These are phyloP conservation scores for Morpho deidamia DNA, from an alignment of 2,888 invertebrate species.

Conservation along the genomic window DNA sequence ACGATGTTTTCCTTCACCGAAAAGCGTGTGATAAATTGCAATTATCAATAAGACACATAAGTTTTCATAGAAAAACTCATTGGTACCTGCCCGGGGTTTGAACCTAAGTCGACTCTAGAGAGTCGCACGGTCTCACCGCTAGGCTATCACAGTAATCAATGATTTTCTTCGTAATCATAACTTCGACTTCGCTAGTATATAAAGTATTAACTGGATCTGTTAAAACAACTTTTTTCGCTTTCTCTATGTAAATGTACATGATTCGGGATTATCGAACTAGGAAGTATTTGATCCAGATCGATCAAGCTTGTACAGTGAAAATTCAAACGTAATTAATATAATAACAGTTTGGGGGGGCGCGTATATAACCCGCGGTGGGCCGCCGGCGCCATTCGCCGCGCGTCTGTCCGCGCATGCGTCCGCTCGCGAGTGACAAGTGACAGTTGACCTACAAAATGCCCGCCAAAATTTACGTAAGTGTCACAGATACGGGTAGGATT, in stretches of 20 bases:
- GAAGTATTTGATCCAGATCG: conserved; percentile 62
- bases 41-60: no score
- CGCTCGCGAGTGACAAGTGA: conserved; percentile 67
- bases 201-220: no score
- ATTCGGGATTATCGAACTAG: conserved; percentile 47
- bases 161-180: no score
- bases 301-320: conserved; percentile 55
- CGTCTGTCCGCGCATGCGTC: conserved; percentile 61
- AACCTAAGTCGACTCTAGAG: no score
- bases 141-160: no score
- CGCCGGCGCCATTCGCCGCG: conserved; percentile 66
- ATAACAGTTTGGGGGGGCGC: conserved; percentile 68
- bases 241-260: conserved; percentile 14
- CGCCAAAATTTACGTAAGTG: conserved; percentile 76
- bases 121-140: no score
- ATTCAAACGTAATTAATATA: conserved; percentile 70
- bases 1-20: no score
- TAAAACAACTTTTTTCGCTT: conserved; percentile 3
- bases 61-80: no score
- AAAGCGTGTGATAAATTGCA: no score
- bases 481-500: conserved; percentile 59
- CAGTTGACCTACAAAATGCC: conserved; percentile 59
- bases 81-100: no score
- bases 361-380: conserved; percentile 53
- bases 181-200: no score